Conservation (phyloP, 2,888 invertebrate genomes). For the Odontocolon sp. region DNA sequence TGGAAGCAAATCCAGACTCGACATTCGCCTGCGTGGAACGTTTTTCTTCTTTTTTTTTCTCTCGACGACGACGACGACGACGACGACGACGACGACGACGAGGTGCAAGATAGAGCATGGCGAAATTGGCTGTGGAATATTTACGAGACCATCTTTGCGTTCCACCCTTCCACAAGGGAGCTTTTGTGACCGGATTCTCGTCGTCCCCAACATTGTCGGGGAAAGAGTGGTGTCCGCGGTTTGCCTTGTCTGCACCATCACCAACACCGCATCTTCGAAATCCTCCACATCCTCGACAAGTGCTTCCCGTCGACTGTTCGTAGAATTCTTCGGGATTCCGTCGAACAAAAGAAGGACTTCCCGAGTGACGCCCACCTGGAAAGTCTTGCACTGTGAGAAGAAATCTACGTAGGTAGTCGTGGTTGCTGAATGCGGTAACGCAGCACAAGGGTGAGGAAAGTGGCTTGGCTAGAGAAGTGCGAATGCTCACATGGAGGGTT, state of each 20-base stretch:
- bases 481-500: conserved; percentile 39
- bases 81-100: neutral
- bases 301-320: conserved; percentile 39
- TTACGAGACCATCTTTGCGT: conserved; percentile 66
- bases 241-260: conserved; percentile 52
- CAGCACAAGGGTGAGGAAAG: conserved; percentile 65
- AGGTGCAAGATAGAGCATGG: conserved; percentile 13
- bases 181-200: conserved; percentile 64
- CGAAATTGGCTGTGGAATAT: conserved; percentile 73
- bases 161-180: conserved; percentile 49
- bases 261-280: conserved; percentile 61
- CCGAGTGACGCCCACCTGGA: conserved; percentile 50
- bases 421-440: neutral
- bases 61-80: neutral
- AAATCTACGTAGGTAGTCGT: conserved; percentile 27
- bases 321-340: conserved; percentile 63
- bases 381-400: neutral
- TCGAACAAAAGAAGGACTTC: conserved; percentile 68
- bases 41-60: conserved; percentile 19
- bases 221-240: conserved; percentile 55
- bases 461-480: conserved; percentile 61
- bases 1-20: too few relatives aligned
- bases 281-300: conserved; percentile 60
- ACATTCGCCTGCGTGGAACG: neutral
- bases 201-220: neutral